Evolutionary conservation across 2,797 vertebrate genomes (phyloP).

Genomic region (Martes flavigula): DNA sequence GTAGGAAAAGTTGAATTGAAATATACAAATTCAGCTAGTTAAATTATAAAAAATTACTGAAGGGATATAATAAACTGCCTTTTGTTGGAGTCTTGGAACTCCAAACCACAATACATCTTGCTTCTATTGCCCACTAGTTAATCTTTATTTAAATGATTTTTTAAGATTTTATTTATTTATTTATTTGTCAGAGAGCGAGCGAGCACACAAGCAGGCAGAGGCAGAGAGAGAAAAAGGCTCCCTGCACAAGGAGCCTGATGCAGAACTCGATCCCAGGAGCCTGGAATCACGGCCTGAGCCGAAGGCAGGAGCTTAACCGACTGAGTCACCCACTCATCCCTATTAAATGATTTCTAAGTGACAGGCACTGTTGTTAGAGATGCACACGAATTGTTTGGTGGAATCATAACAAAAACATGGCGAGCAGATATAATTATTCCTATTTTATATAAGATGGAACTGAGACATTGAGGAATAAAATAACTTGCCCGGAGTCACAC

Average conservation of each 20-base stretch:
- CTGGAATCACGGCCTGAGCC: too few species aligned
- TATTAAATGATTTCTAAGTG: neutral
- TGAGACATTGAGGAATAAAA: neutral
- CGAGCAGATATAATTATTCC: neutral
- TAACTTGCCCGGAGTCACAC: neutral
- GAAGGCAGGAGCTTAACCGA: too few species aligned
- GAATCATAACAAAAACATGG: neutral
- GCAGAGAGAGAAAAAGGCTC: too few species aligned
- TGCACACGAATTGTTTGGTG: neutral
- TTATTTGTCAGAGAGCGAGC: too few species aligned
- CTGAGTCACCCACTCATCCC: too few species aligned
- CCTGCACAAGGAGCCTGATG: too few species aligned
- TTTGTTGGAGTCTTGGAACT: neutral
- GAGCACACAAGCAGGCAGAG: too few species aligned
- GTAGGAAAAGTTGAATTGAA: neutral
- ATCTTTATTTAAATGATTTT: neutral
- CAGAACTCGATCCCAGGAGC: too few species aligned
- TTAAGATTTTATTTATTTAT: neutral
- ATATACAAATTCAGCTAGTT: neutral
- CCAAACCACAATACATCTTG: neutral
- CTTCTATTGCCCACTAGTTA: neutral
- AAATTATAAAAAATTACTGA: neutral
- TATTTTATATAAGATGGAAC: neutral
- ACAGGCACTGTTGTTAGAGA: neutral
- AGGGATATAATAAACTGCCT: neutral